These are phyloP conservation scores for Sphinx pinastri DNA, from an alignment of 2,888 invertebrate genomes.

Conservation along the genomic window DNA sequence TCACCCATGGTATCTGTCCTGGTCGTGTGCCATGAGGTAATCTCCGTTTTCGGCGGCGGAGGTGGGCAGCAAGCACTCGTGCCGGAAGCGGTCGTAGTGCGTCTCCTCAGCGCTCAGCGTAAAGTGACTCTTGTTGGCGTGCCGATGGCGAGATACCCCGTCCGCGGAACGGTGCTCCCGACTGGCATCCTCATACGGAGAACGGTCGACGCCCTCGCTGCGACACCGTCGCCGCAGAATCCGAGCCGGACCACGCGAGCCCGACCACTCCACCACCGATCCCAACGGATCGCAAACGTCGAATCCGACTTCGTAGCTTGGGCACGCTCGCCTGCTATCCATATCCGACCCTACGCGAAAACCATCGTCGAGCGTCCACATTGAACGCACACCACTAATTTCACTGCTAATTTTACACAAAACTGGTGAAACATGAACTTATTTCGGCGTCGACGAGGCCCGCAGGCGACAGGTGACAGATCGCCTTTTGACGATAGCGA, in stretches of 20 bases:
- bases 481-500: conserved; percentile 63
- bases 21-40: conserved; percentile 74
- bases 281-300: conserved; percentile 76
- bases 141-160: conserved; percentile 55
- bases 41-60: conserved; percentile 72
- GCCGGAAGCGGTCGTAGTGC: conserved; percentile 59
- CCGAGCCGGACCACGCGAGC: conserved; percentile 65
- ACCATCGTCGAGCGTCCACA: conserved; percentile 76
- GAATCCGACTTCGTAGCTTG: conserved; percentile 77
- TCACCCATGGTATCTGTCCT: conserved; percentile 64
- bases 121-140: conserved; percentile 71
- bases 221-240: conserved; percentile 78
- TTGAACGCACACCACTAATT: conserved; percentile 65
- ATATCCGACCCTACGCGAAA: conserved; percentile 73
- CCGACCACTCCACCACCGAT: conserved; percentile 71
- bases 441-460: conserved; percentile 65
- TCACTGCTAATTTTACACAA: conserved; percentile 73
- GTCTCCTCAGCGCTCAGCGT: conserved; percentile 65
- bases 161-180: conserved; percentile 67
- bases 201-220: conserved; percentile 79
- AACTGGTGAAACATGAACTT: conserved; percentile 66
- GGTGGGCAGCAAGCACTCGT: conserved; percentile 68
- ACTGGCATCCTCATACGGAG: conserved; percentile 77
- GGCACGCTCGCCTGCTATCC: conserved; percentile 76
- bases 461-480: conserved; percentile 75